Evolutionary conservation across 2,113 vertebrate genomes (phyloP), one percentile per base, ranked within the genome.

Genomic region (Nansenia antarctica): DNA sequence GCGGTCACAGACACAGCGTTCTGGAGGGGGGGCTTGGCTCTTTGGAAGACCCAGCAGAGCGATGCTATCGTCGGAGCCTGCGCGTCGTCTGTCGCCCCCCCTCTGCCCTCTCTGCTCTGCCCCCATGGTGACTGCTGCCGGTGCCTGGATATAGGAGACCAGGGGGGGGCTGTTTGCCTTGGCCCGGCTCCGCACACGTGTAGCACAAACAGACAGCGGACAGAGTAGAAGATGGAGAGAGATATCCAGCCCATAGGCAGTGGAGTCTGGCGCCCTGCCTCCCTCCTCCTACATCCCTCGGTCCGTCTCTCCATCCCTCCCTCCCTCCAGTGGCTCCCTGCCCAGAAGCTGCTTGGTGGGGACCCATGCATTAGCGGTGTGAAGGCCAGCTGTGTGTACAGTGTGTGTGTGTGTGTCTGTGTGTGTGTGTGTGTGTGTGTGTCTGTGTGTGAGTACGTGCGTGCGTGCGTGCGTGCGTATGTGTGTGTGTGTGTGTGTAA

Each of bases 341-440:
- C 94, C 94, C 86, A 71, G 89, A 92, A 90, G 84, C 88, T 73
- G 77, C 91, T 86, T 85, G 86, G 85, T 83, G 87, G 30, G 79
- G 80, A 81, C 89, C 88, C 84, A 89, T 89, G 87, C 87, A 58
- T n/a, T 49, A 20, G 45, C 20, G 14, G n/a, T 5, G 45, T 5
- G n/a, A 49, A n/a, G n/a, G 18, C 45, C 45, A 49, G 45, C n/a
- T 49, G 45, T 49, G n/a, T 49, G 45, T 49, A 49, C 15, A 47
- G 42, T 47, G 42, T n/a, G 37, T 15, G 12, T 39, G 12, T n/a
- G n/a, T n/a, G n/a, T n/a, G n/a, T n/a, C 6, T 11, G 37, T 15
- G 37, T 42, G 12, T 15, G 37, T 42, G 1, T 15, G 37, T 42
- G 37, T 15, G 37, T 42, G 39, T 18, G 14, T 42, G 1, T 37